Conservation (phyloP, 2,797 vertebrate species). For the Danio choprae region DNA sequence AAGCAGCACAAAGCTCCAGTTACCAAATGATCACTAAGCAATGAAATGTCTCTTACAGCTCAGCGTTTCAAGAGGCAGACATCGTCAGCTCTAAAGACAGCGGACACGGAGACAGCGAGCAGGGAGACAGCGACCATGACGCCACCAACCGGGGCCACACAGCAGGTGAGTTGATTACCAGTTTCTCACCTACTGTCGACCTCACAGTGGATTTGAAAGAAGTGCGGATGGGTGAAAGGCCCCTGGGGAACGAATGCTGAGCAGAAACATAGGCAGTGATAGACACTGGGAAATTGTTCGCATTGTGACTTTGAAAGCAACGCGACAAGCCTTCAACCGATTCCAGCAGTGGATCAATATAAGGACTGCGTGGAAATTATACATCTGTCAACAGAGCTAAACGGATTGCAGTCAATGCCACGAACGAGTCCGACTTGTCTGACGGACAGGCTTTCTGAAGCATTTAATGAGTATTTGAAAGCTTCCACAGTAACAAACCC, state of each 20-base stretch:
- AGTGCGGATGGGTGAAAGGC: background rate
- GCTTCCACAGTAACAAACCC: conserved; percentile 33
- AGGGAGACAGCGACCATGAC: conserved; percentile 98
- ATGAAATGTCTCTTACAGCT: conserved; percentile 75
- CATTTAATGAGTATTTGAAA: conserved; percentile 51
- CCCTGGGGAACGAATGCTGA: background rate
- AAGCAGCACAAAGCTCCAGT: background rate
- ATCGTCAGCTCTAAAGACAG: conserved; percentile 99
- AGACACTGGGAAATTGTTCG: conserved; percentile 61
- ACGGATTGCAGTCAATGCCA: conserved; percentile 36
- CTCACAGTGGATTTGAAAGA: background rate
- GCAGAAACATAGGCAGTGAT: conserved; percentile 5
- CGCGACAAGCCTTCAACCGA: conserved; percentile 56
- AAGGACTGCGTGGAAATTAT: conserved; percentile 41
- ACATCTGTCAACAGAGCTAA: conserved; percentile 49
- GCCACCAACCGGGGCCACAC: conserved; percentile 97
- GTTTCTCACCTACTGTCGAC: conserved; percentile 7
- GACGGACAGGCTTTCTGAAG: conserved; percentile 44
- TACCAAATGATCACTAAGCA: conserved; percentile 12
- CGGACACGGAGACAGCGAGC: conserved; percentile 97
- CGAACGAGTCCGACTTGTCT: conserved; percentile 16
- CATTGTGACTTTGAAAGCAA: conserved; percentile 73
- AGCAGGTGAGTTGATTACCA: conserved; percentile 88
- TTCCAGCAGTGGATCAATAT: conserved; percentile 37
- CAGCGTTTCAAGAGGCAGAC: conserved; percentile 98